Percentiles rank a stretch among this genome's conserved stretches.
Evolutionary conservation across 2,797 vertebrate genomes (phyloP).

Genomic region (Microctenopoma steveboyesi): DNA sequence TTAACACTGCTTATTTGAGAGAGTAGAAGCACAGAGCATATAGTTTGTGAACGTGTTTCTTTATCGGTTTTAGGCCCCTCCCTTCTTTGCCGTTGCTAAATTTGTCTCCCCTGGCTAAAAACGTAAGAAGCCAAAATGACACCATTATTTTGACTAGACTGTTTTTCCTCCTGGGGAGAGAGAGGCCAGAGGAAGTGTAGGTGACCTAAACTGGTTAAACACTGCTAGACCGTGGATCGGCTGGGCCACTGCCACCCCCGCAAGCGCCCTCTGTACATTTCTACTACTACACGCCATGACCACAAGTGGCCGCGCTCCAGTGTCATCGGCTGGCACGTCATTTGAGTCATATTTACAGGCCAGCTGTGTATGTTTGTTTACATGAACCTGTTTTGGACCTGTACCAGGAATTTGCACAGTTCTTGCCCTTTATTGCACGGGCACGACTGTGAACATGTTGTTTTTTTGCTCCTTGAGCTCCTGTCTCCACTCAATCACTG

Average conservation of each 20-base stretch:
- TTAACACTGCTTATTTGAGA: conserved; percentile 72
- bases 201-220: conserved; percentile 84
- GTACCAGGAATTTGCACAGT: conserved; percentile 38
- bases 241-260: conserved; percentile 70
- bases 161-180: conserved; percentile 79
- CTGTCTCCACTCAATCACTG: conserved; percentile 64
- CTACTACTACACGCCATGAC: conserved; percentile 76
- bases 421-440: conserved; percentile 19
- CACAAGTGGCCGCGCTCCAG: conserved; percentile 68
- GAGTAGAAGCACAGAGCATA: conserved; percentile 63
- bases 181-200: conserved; percentile 85
- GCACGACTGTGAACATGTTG: conserved; percentile 15
- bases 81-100: conserved; percentile 81
- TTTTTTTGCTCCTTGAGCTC: conserved; percentile 53
- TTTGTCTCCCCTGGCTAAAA: conserved; percentile 76
- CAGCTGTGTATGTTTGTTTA: conserved; percentile 60
- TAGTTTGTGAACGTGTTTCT: conserved; percentile 78
- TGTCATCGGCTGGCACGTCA: conserved; percentile 46
- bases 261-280: conserved; percentile 74
- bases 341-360: conserved; percentile 58
- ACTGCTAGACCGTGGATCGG: conserved; percentile 67
- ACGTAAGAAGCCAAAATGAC: conserved; percentile 84
- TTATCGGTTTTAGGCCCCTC: conserved; percentile 75
- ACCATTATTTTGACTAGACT: conserved; percentile 90
- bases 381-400: conserved; percentile 18